Evolutionary conservation across 1,140 invertebrate species (phyloP), one percentile per base, ranked within the genome.

Genomic region (Zaprionus vittiger): DNA sequence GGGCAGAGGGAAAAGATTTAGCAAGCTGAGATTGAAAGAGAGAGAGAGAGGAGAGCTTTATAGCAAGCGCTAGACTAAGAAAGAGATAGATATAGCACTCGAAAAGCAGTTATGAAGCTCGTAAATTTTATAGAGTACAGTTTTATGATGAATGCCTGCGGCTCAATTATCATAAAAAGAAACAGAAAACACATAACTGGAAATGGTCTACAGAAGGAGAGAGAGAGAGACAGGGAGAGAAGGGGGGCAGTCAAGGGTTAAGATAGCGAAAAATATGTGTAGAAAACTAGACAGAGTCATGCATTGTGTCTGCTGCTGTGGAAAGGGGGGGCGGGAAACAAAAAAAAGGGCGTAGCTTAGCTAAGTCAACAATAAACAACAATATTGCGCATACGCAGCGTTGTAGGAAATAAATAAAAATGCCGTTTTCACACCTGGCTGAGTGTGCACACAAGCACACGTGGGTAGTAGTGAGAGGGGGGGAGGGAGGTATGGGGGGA

Each of bases 371-470:
- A 60, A 66, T 72, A 66, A 71, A 65, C 55, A 73, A 55, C 44
- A 59, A 56, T 55, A 70, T 80, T 74, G 76, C 69, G 82, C 75
- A 83, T 81, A 83, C 82, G 82, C 81, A 75, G 15, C 28, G 69
- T 77, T 59, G 56, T 47, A 69, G 24, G 24, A 64, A 64, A 47
- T 64, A 72, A 71, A 72, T 73, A 64, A 70, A 71, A 73, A 77
- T 63, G 65, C 72, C 54, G 66, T 89, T 89, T 90, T 89, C 85
- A 89, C 85, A 89, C 85, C 84, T 90, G 85, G 80, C 71, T 71
- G 68, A 47, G 38, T 60, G 22, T 54, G 38, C 38, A 52, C 61
- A 37, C 60, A 60, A 69, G 47, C 64, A 68, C 76, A 79, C 76
- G 72, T 79, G 72, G 67, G 11, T 12, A 31, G 20, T 34, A 52